These are phyloP conservation scores for Coptodon bakossiorum DNA, from an alignment of 2,113 vertebrate genomes.

Conservation along the genomic window DNA sequence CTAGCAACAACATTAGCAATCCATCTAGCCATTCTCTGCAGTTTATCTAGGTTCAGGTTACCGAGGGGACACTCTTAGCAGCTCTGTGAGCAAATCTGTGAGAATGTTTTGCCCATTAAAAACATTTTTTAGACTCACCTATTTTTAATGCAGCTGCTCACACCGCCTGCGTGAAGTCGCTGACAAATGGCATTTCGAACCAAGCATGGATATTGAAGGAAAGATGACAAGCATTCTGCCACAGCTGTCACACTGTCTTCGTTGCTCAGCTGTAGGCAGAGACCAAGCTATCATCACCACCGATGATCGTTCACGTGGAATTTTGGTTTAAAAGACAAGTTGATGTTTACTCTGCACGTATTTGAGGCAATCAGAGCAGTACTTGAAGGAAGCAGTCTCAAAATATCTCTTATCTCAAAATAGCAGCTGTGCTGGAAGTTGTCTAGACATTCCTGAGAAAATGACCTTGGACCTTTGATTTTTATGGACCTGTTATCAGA, in stretches of 20 bases:
- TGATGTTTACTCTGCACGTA: not conserved
- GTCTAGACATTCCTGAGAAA: not conserved
- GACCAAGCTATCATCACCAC: not conserved
- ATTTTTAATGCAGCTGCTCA: not conserved
- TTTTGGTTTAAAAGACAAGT: not conserved
- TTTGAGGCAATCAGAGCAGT: not conserved
- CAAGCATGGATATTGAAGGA: not conserved
- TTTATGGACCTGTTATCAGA: not conserved
- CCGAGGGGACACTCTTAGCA: not conserved
- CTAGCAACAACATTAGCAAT: not conserved
- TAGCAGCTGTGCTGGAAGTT: not conserved
- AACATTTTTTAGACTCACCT: not conserved
- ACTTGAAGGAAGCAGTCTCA: not conserved
- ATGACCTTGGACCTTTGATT: not conserved
- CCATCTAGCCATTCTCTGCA: not conserved
- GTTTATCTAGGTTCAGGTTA: not conserved
- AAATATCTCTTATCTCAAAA: not conserved
- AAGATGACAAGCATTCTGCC: not conserved
- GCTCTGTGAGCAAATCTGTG: not conserved
- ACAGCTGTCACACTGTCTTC: not conserved
- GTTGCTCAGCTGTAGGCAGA: not conserved
- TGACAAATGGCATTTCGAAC: not conserved
- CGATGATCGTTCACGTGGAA: not conserved
- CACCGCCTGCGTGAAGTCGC: not conserved
- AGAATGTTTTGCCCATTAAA: not conserved